Conservation (phyloP, 1,140 invertebrate species). For the Nebria ingens region DNA sequence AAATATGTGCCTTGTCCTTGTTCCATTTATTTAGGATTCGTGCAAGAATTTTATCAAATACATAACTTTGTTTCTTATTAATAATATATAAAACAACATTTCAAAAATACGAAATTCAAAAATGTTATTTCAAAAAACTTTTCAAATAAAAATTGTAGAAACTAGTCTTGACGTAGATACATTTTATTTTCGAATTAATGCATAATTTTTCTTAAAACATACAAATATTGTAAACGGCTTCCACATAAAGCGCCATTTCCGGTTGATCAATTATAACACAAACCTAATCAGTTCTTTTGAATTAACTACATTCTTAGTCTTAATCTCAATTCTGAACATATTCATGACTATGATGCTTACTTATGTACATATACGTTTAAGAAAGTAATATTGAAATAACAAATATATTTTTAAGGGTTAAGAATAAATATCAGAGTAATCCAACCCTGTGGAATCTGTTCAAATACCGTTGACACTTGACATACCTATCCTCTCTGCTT, state of each 20-base stretch:
- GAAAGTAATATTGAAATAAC: not conserved
- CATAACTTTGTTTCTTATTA: not conserved
- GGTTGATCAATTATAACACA: not conserved
- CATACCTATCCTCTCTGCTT: not conserved
- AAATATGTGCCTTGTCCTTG: not conserved
- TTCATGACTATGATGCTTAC: not conserved
- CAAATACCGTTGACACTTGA: not conserved
- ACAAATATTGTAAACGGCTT: not conserved
- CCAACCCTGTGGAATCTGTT: not conserved
- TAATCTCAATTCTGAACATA: not conserved
- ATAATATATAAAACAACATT: not conserved
- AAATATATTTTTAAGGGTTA: not conserved
- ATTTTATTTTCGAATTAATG: too few species aligned
- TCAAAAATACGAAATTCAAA: not conserved
- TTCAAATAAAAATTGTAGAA: not conserved
- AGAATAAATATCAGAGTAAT: not conserved
- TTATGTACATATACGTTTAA: not conserved
- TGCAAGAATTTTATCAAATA: not conserved
- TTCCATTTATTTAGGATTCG: not conserved
- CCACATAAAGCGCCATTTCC: not conserved
- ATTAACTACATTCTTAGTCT: not conserved
- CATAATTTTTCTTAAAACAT: not conserved
- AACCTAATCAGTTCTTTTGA: not conserved
- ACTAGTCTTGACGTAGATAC: not conserved
- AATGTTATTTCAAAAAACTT: not conserved